These are phyloP conservation scores for Galemys pyrenaicus DNA, from an alignment of 2,113 vertebrate species.

Conservation along the genomic window DNA sequence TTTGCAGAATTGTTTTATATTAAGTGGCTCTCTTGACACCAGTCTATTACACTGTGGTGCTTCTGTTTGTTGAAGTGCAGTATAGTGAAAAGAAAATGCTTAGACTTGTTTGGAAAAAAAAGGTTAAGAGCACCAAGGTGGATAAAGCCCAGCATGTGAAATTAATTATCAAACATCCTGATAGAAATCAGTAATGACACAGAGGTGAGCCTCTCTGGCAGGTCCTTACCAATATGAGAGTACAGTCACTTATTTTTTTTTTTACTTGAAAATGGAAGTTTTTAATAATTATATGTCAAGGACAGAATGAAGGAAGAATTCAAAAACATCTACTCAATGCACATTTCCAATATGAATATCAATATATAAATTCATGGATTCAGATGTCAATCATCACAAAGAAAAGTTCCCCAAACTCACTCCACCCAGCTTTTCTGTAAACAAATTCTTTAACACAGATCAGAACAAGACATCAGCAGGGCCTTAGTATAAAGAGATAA, in stretches of 20 bases:
- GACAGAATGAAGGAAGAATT: not conserved
- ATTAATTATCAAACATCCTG: not conserved
- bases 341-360: not conserved
- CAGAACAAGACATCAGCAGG: not conserved
- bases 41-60: not conserved
- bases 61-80: not conserved
- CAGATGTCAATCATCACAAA: not conserved
- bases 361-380: not conserved
- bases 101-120: not conserved
- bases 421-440: not conserved
- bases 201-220: not conserved
- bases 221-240: not conserved
- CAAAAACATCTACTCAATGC: not conserved
- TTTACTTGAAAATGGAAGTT: not conserved
- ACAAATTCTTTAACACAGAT: not conserved
- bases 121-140: too few species aligned
- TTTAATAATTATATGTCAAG: conserved; percentile 7
- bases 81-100: not conserved
- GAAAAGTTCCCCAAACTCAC: not conserved
- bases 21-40: not conserved
- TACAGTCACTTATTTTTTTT: not conserved
- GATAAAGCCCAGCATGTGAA: not conserved
- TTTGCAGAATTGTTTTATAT: not conserved
- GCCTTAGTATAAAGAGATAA: not conserved
- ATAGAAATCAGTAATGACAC: not conserved